Conservation (phyloP, 2,797 vertebrate species). For the Chloroceryle amazona region DNA sequence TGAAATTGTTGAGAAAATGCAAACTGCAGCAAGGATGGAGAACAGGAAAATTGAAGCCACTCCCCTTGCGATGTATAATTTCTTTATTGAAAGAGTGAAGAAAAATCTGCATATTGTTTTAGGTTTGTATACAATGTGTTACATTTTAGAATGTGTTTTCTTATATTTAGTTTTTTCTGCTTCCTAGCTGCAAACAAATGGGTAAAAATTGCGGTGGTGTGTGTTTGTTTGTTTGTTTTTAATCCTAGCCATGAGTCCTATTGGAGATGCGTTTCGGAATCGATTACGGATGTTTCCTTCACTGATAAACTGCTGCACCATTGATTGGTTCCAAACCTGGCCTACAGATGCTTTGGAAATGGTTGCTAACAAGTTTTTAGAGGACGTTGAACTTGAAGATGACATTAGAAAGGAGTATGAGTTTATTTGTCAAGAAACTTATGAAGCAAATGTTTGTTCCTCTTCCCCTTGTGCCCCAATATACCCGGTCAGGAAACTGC, state of each 20-base stretch:
- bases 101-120: conserved; percentile 94
- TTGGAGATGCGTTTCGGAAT: conserved; percentile 93
- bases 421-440: background rate
- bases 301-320: conserved; percentile 96
- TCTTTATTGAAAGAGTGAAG: conserved; percentile 92
- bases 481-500: background rate
- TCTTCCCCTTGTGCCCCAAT: rapidly evolving
- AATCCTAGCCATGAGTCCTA: conserved; percentile 91
- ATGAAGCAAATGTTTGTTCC: background rate
- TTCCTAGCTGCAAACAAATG: background rate
- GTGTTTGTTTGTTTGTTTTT: background rate
- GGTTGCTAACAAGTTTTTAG: conserved; percentile 94
- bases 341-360: conserved; percentile 94
- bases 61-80: conserved; percentile 92
- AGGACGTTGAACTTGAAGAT: conserved; percentile 90
- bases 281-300: conserved; percentile 95
- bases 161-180: background rate
- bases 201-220: background rate
- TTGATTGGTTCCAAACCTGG: conserved; percentile 97
- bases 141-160: background rate
- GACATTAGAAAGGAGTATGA: conserved; percentile 86
- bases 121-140: conserved; percentile 78
- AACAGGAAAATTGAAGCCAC: conserved; percentile 88
- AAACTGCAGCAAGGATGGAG: conserved; percentile 84
- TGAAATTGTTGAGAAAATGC: conserved; percentile 92